phyloP scores from a whole-genome alignment of 2,797 vertebrate species.

The Columba guinea region DNA sequence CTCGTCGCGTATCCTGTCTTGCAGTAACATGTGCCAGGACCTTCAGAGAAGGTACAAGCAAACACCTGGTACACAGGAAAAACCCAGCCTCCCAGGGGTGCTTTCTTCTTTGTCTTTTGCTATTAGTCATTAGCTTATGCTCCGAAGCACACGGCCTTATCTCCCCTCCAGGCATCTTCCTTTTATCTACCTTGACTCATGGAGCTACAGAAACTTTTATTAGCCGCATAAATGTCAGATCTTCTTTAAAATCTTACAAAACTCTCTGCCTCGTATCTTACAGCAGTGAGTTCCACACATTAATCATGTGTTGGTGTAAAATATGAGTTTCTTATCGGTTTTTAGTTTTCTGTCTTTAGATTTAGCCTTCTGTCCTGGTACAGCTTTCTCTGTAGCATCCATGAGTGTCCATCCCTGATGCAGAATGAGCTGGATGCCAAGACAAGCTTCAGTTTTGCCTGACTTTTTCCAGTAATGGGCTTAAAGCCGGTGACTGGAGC shows the following conservation, averaged over 20 bases:
- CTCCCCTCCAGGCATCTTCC: slow-evolving; percentile 61
- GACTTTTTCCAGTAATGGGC: not conserved
- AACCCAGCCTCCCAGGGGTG: slow-evolving; percentile 57
- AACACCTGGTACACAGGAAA: slow-evolving; percentile 64
- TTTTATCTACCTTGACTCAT: slow-evolving; percentile 68
- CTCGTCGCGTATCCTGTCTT: slow-evolving; percentile 13
- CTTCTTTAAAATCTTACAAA: slow-evolving; percentile 58
- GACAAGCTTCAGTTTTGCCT: not conserved
- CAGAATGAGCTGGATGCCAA: not conserved
- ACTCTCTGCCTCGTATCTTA: slow-evolving; percentile 19
- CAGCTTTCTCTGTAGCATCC: not conserved
- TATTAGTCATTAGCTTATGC: slow-evolving; percentile 69
- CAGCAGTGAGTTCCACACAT: not conserved
- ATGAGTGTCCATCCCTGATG: not conserved
- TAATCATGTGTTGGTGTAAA: slow-evolving; percentile 32
- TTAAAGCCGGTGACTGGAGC: not conserved
- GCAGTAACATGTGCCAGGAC: slow-evolving; percentile 54
- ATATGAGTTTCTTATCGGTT: slow-evolving; percentile 40
- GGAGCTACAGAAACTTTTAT: slow-evolving; percentile 62
- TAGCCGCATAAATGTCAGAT: slow-evolving; percentile 58
- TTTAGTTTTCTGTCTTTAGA: not conserved
- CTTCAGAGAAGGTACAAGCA: slow-evolving; percentile 63
- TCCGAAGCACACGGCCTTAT: slow-evolving; percentile 64
- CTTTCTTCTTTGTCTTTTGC: slow-evolving; percentile 68
- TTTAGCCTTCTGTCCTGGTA: not conserved